Percentiles rank a stretch among this genome's conserved stretches.
These are phyloP conservation scores for Mamestra configurata DNA, from an alignment of 1,140 invertebrate species.

Conservation along the genomic window DNA sequence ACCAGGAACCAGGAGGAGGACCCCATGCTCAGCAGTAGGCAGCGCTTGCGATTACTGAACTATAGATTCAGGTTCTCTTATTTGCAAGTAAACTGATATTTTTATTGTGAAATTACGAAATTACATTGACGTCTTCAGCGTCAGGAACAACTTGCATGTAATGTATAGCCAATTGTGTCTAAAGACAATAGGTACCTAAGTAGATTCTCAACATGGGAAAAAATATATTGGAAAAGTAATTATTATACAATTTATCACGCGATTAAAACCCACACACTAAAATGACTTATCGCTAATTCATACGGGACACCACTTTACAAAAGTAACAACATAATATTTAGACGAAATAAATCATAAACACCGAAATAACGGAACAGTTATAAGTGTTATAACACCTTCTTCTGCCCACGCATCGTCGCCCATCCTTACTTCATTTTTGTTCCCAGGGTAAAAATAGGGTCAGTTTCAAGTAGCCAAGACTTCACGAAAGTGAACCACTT, in stretches of 20 bases:
- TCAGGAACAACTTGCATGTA: no score
- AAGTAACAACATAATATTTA: slow-evolving; percentile 25
- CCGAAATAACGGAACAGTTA: slow-evolving; percentile 12
- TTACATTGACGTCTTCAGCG: no score
- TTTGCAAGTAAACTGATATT: no score
- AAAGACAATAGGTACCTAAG: no score
- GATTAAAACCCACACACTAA: slow-evolving; percentile 10
- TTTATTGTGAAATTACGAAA: no score
- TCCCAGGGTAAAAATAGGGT: slow-evolving; percentile 18
- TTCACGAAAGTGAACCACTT: not conserved
- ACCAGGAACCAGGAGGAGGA: no score
- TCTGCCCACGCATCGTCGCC: slow-evolving; percentile 1
- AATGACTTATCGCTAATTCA: slow-evolving; percentile 6
- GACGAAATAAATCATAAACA: slow-evolving; percentile 25
- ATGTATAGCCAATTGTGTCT: no score
- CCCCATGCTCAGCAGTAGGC: no score
- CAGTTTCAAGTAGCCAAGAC: slow-evolving; percentile 14
- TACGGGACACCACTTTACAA: not conserved
- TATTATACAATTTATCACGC: slow-evolving; percentile 17
- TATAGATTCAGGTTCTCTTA: no score
- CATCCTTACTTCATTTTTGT: slow-evolving; percentile 23
- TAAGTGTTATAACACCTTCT: slow-evolving; percentile 1
- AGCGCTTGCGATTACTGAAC: no score
- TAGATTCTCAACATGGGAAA: no score
- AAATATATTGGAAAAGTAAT: not conserved